Base-by-base conservation (phyloP, 2,797 vertebrate species). In the Pantherophis alleghaniensis region DNA sequence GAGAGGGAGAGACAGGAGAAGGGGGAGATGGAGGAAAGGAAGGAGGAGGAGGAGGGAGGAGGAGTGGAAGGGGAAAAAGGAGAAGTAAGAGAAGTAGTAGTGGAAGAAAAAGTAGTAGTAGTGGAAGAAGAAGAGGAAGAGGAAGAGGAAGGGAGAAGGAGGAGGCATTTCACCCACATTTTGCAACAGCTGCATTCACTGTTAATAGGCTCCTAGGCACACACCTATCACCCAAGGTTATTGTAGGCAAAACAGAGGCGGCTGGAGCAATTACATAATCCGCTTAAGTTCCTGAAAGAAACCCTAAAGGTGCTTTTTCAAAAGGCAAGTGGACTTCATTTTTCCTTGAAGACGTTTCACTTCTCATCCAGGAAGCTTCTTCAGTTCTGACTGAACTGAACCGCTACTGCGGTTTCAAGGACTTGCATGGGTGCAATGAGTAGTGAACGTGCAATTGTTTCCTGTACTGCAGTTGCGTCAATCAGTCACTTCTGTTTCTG, bases 121-220 rank as follows among this genome's bases (percentile, higher is more conserved):
- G 42, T 42, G 18, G 12, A 13, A 4, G 55, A 13, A 2, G 13
- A 14, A 4, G 55, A 13, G 3, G 13, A 14, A 14, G 10, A 20
- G 57, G 18, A 18, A 5, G 0, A 57, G 16, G 4, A 2, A 7
- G 7, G 1, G 7, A 7, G 6, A 51, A 61, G 7, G 9, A 1
- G 11, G 61, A 66, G 28, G 63, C 28, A 66, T 66, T 66, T 66
- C 28, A n/a, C 4, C 61, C 12, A n/a, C 5, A 66, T n/a, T 66
- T 66, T 66, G 28, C 63, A n/a, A 66, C 28, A 66, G 28, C 13
- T 14, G 28, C 1, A 10, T 66, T n/a, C 63, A 66, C 4, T 66
- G 63, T 28, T n/a, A 66, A 66, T n/a, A 66, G 61, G 61, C 12
- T 66, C 61, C 26, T 28, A 16, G 13, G 63, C 12, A 14, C 1